A percentile compares a stretch with the other conserved stretches of the same genome.
Evolutionary conservation across 2,797 vertebrate genomes (phyloP).

Genomic region (Pseudochirops cupreus): DNA sequence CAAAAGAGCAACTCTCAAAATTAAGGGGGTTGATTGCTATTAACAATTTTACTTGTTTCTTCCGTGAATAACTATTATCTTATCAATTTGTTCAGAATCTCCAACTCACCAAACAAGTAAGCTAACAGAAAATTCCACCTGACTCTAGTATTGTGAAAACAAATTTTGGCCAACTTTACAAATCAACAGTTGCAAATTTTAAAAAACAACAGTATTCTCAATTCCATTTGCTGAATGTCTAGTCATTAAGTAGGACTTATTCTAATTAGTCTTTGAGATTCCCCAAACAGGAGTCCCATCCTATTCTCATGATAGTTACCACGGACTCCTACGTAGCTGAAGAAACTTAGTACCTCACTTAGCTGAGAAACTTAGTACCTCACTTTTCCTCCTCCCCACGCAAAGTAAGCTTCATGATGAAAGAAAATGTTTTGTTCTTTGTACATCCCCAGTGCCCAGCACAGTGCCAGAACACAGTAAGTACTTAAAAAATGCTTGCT

Average conservation of each 20-base stretch:
- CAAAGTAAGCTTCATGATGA: neutral
- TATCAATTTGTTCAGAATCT: neutral
- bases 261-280: neutral
- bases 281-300: neutral
- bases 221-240: neutral
- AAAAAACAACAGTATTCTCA: neutral
- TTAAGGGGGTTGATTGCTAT: neutral
- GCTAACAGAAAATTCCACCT: neutral
- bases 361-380: neutral
- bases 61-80: neutral
- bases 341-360: neutral
- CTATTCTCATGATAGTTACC: neutral
- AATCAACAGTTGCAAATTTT: neutral
- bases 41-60: neutral
- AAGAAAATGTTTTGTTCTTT: neutral
- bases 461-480: neutral
- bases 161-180: neutral
- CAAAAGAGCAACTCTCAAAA: neutral
- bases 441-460: neutral
- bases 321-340: neutral
- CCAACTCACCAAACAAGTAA: neutral
- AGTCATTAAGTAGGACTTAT: neutral
- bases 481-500: neutral
- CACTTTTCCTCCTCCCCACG: neutral
- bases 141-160: neutral